phyloP scores from a whole-genome alignment of 2,797 vertebrate species.

The Nannoperca australis region DNA sequence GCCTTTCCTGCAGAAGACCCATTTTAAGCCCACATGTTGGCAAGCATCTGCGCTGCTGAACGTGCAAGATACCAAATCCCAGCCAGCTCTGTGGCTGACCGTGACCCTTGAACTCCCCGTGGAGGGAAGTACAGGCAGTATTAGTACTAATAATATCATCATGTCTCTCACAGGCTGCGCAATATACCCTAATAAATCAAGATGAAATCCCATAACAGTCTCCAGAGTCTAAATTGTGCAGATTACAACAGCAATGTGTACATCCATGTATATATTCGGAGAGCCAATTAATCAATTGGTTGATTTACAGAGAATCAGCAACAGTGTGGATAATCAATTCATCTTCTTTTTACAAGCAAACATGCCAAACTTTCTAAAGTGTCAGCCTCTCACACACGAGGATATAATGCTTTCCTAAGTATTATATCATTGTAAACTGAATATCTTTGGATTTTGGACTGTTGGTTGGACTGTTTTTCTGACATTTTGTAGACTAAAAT shows the following conservation, averaged over 20 bases:
- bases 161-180: neutral
- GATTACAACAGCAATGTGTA: neutral
- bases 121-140: constrained; percentile 3
- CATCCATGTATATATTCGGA: neutral
- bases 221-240: neutral
- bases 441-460: neutral
- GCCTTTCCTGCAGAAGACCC: constrained; percentile 27
- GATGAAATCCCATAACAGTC: neutral
- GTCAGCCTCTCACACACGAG: neutral
- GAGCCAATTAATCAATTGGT: neutral
- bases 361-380: neutral
- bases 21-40: constrained; percentile 43
- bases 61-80: constrained; percentile 36
- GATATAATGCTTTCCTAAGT: neutral
- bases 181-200: constrained; percentile 8
- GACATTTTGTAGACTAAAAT: neutral
- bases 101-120: constrained; percentile 36
- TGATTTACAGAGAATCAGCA: neutral
- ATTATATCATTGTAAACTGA: neutral
- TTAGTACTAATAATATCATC: constrained; percentile 4
- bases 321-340: neutral
- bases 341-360: neutral
- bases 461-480: neutral
- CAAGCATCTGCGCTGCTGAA: constrained; percentile 31
- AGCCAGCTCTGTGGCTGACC: constrained; percentile 22